phyloP scores from a whole-genome alignment of 30 jellyfish, hydroid and myxozoan species.

The Aurelia sp. region DNA sequence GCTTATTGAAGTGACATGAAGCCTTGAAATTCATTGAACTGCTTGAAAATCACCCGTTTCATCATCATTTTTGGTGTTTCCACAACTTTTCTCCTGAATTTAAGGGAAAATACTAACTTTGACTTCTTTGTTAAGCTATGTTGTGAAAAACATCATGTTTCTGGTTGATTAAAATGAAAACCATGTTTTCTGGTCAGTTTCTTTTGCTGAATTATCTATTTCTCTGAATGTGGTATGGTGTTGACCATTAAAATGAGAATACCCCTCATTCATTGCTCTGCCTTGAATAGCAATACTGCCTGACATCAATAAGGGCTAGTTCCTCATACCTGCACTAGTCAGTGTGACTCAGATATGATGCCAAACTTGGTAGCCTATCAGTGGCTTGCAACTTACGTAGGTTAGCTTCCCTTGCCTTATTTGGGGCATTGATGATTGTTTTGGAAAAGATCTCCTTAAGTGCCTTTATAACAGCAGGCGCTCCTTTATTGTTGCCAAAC shows the following conservation, averaged over 20 bases:
- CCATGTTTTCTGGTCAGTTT: background rate
- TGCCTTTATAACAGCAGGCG: too few relatives aligned
- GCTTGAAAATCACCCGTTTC: background rate
- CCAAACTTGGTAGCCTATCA: too few relatives aligned
- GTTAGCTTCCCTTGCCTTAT: too few relatives aligned
- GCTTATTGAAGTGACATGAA: background rate
- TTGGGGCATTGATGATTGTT: too few relatives aligned
- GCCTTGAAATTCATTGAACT: constrained; percentile 15
- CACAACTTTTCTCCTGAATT: background rate
- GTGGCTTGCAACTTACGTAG: too few relatives aligned
- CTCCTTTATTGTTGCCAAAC: too few relatives aligned
- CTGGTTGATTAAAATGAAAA: background rate
- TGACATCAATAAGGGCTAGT: too few relatives aligned
- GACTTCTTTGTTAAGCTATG: background rate
- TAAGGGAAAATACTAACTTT: background rate
- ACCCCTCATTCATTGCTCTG: too few relatives aligned
- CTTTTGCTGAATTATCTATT: background rate
- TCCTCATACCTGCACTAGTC: too few relatives aligned
- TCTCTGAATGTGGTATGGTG: constrained; percentile 20
- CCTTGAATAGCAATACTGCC: too few relatives aligned
- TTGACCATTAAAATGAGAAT: constrained; percentile 30
- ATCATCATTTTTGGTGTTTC: background rate
- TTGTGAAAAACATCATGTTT: background rate
- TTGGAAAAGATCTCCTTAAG: too few relatives aligned
- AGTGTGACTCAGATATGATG: too few relatives aligned